A percentile compares a stretch with the other conserved stretches of the same genome.
These are phyloP conservation scores for Tridacna gigas DNA, from an alignment of 2,888 invertebrate genomes.

Conservation along the genomic window DNA sequence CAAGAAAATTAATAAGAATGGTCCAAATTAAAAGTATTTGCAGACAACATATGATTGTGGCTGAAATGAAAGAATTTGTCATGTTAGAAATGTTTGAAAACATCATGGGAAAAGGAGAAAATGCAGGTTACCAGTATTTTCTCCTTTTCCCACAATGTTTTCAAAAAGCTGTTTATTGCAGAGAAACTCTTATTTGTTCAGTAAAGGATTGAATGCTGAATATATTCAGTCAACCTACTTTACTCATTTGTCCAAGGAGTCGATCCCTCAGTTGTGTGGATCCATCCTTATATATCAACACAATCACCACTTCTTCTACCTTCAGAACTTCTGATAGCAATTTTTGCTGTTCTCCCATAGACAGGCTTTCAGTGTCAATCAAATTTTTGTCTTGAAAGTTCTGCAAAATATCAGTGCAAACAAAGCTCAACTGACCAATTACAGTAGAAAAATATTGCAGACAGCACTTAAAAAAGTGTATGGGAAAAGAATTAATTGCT, in stretches of 20 bases:
- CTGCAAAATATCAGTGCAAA: not conserved
- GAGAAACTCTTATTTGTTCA: no score
- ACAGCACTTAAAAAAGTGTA: no score
- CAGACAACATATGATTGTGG: no score
- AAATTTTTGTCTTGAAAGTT: not conserved
- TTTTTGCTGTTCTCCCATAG: not conserved
- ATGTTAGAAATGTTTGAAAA: no score
- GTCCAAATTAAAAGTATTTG: no score
- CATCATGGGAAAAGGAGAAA: no score
- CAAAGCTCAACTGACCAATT: not conserved
- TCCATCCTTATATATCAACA: slow-evolving; percentile 57
- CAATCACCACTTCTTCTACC: slow-evolving; percentile 54
- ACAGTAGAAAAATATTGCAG: no score
- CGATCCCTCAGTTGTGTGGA: slow-evolving; percentile 64
- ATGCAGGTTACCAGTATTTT: no score
- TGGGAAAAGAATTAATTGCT: no score
- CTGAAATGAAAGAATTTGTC: no score
- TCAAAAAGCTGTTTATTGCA: not conserved
- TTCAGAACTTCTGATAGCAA: slow-evolving; percentile 15
- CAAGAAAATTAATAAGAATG: no score
- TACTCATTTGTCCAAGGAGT: slow-evolving; percentile 45
- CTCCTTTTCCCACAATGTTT: not conserved
- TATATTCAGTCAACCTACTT: slow-evolving; percentile 27
- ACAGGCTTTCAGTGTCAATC: slow-evolving; percentile 3
- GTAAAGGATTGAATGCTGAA: not conserved